phyloP scores from a whole-genome alignment of 2,888 invertebrate species.

The Cephus pulcher region DNA sequence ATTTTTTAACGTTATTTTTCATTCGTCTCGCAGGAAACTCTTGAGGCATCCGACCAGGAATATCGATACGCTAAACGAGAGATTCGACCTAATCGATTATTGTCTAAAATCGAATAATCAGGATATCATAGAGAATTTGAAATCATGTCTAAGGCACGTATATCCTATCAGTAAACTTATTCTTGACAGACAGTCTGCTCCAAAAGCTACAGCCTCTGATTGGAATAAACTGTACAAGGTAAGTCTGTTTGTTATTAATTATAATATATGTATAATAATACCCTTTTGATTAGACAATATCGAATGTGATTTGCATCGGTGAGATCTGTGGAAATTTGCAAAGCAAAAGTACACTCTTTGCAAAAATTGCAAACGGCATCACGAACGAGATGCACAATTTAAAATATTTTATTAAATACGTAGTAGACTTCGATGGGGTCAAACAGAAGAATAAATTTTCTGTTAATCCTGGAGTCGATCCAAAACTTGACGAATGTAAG shows the following conservation, averaged over 20 bases:
- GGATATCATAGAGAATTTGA: conserved; percentile 70
- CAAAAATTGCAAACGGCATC: conserved; percentile 58
- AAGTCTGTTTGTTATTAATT: not conserved
- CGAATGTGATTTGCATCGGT: conserved; percentile 48
- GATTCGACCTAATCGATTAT: conserved; percentile 79
- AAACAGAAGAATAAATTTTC: conserved; percentile 75
- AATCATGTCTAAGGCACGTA: conserved; percentile 43
- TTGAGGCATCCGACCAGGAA: conserved; percentile 80
- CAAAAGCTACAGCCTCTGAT: conserved; percentile 47
- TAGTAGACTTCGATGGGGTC: conserved; percentile 78
- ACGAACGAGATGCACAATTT: conserved; percentile 70
- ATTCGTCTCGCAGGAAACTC: conserved; percentile 69
- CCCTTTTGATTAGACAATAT: conserved; percentile 42
- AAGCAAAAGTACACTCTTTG: conserved; percentile 37
- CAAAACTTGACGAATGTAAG: conserved; percentile 80
- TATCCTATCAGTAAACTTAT: conserved; percentile 41
- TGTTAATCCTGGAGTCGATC: conserved; percentile 81
- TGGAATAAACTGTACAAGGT: conserved; percentile 55
- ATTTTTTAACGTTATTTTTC: conserved; percentile 8
- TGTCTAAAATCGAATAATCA: conserved; percentile 74
- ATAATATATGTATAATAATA: not conserved
- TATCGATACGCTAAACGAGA: conserved; percentile 70
- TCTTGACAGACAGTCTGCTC: conserved; percentile 46
- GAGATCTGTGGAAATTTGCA: conserved; percentile 45
- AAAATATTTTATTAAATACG: conserved; percentile 77